Percentiles rank a stretch among this genome's conserved stretches.
phyloP scores from a whole-genome alignment of 92 coral and sea anemone species.

The Parazoanthus darwini region DNA sequence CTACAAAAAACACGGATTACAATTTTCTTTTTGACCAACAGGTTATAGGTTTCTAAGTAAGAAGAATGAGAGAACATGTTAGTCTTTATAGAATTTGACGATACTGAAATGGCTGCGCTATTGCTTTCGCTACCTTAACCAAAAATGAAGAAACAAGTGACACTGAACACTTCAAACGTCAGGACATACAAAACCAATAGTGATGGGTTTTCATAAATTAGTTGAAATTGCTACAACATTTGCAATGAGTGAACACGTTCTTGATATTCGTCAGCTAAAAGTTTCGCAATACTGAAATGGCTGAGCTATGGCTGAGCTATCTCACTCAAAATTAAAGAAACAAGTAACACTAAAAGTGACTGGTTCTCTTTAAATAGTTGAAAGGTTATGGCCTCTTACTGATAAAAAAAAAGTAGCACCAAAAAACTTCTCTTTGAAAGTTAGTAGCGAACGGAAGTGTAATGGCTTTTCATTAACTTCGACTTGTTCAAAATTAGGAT shows the following conservation, averaged over 20 bases:
- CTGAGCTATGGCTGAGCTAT: neutral
- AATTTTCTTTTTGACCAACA: too few species aligned
- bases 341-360: neutral
- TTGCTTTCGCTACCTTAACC: neutral
- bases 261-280: too few species aligned
- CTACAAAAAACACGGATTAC: too few species aligned
- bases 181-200: neutral
- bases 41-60: too few species aligned
- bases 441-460: neutral
- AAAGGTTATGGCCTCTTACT: neutral
- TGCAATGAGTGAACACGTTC: too few species aligned
- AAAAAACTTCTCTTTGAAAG: neutral
- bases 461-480: neutral
- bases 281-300: neutral
- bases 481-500: neutral
- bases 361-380: neutral
- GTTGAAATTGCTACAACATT: too few species aligned
- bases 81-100: neutral
- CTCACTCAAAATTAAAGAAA: neutral
- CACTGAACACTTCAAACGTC: too few species aligned
- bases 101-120: neutral
- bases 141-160: neutral
- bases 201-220: neutral
- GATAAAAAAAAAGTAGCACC: neutral
- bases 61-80: too few species aligned